Percentiles rank a stretch among this genome's conserved stretches.
Evolutionary conservation across 1,140 invertebrate genomes (phyloP).

Genomic region (Brachionus manjavacas): DNA sequence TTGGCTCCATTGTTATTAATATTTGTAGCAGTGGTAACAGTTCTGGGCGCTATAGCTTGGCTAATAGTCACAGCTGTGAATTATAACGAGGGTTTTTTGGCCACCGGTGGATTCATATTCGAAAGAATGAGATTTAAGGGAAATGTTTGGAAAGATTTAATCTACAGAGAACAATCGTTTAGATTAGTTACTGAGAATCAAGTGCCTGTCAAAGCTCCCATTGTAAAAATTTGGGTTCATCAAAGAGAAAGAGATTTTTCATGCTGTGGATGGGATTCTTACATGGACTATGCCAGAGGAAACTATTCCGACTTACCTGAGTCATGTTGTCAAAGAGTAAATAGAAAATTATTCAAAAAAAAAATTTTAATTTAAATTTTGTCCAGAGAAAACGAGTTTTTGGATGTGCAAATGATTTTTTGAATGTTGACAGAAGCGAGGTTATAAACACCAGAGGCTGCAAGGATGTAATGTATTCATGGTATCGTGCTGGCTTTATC

Average conservation of each 20-base stretch:
- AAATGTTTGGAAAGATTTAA: constrained; percentile 42
- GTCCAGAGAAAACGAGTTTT: constrained; percentile 6
- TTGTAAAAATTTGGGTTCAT: constrained; percentile 35
- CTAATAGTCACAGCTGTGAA: constrained; percentile 38
- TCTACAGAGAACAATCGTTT: constrained; percentile 39
- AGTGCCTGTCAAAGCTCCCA: neutral
- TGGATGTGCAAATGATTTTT: constrained; percentile 33
- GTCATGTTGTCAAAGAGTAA: constrained; percentile 40
- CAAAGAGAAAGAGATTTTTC: constrained; percentile 42
- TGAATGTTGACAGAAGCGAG: constrained; percentile 19
- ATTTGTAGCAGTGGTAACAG: constrained; percentile 10
- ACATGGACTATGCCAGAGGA: constrained; percentile 33
- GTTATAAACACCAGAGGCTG: constrained; percentile 41
- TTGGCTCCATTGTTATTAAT: constrained; percentile 20
- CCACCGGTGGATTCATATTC: constrained; percentile 27
- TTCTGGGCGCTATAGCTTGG: constrained; percentile 35
- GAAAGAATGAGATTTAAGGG: constrained; percentile 42
- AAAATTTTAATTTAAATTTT: neutral
- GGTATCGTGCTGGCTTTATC: constrained; percentile 38
- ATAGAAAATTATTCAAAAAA: neutral
- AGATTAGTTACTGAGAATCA: neutral
- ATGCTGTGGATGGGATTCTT: constrained; percentile 42
- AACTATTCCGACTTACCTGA: constrained; percentile 24
- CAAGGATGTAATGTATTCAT: constrained; percentile 26
- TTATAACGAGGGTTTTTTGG: constrained; percentile 38